Evolutionary conservation across 2,797 vertebrate species (phyloP).

Genomic region (Centroberyx gerrardi): DNA sequence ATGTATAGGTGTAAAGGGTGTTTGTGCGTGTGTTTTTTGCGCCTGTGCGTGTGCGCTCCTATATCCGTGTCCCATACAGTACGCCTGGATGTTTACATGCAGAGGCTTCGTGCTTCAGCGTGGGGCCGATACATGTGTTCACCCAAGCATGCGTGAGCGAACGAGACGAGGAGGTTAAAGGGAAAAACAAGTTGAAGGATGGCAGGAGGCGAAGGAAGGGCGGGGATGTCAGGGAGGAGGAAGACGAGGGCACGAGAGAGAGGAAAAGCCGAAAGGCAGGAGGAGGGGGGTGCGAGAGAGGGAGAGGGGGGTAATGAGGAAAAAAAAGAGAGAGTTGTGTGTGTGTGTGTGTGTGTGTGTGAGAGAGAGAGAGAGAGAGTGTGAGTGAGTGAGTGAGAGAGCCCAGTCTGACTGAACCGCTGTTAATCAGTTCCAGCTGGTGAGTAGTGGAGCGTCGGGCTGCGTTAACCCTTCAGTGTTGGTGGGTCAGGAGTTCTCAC

Average conservation of each 20-base stretch:
- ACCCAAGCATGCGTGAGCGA: constrained; percentile 24
- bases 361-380: constrained; percentile 17
- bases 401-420: constrained; percentile 72
- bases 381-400: constrained; percentile 65
- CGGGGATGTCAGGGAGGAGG: constrained; percentile 65
- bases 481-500: constrained; percentile 73
- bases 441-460: constrained; percentile 57
- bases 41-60: background rate
- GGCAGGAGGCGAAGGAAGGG: constrained; percentile 61
- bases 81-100: constrained; percentile 54
- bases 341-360: constrained; percentile 1
- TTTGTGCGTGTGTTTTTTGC: background rate
- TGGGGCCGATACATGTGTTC: constrained; percentile 17
- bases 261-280: constrained; percentile 47
- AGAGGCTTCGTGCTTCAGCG: constrained; percentile 14
- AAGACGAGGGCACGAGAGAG: constrained; percentile 67
- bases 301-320: background rate
- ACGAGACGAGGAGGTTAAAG: constrained; percentile 35
- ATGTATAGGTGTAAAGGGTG: background rate
- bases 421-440: constrained; percentile 87
- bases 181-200: constrained; percentile 65
- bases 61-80: constrained; percentile 4
- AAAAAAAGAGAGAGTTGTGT: constrained; percentile 12
- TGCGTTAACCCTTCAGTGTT: constrained; percentile 62
- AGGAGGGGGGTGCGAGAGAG: background rate